Conservation (phyloP, 2,113 vertebrate species). For the Elanoides forficatus region DNA sequence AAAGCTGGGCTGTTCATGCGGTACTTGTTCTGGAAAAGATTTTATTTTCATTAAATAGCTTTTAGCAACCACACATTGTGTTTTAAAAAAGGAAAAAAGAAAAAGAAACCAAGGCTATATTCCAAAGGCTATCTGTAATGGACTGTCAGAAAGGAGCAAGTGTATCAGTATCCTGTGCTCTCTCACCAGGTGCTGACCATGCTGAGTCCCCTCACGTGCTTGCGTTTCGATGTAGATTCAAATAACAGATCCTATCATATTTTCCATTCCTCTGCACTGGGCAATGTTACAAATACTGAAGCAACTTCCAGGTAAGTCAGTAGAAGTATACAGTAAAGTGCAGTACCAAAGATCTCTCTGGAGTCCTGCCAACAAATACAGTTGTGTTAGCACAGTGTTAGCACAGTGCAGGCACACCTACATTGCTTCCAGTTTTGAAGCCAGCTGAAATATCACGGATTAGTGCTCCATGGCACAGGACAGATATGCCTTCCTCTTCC, state of each 20-base stretch:
- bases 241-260: background rate
- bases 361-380: background rate
- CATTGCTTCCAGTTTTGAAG: background rate
- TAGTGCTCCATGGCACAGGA: background rate
- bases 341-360: background rate
- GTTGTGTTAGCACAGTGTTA: background rate
- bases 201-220: background rate
- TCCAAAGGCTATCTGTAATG: background rate
- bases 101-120: background rate
- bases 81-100: background rate
- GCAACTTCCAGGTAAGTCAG: background rate
- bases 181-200: background rate
- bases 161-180: background rate
- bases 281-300: background rate
- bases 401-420: background rate
- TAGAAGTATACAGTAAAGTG: background rate
- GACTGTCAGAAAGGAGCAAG: background rate
- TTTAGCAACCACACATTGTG: background rate
- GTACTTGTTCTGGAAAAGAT: slow-evolving; percentile 3
- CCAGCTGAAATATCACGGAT: background rate
- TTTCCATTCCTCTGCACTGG: background rate
- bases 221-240: background rate
- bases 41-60: slow-evolving; percentile 10
- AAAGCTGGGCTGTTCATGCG: background rate
- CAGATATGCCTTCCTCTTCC: background rate